These are phyloP conservation scores for Acleris holmiana DNA, from an alignment of 2,888 invertebrate genomes.

Conservation along the genomic window DNA sequence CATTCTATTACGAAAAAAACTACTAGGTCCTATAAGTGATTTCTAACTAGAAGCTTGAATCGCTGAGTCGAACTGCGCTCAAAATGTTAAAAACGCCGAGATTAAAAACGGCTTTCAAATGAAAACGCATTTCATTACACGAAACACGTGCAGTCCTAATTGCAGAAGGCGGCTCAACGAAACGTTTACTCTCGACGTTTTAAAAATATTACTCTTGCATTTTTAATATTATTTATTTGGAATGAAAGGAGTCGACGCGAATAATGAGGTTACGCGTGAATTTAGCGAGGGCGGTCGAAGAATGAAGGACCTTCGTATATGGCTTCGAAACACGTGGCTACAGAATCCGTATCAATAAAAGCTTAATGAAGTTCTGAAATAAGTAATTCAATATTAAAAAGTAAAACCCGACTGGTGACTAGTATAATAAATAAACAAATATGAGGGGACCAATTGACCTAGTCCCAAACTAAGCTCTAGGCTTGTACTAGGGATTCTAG, in stretches of 20 bases:
- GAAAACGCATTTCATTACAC: conserved; percentile 52
- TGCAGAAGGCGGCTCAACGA: conserved; percentile 55
- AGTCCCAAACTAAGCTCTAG: no score
- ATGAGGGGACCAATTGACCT: no score
- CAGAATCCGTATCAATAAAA: no score
- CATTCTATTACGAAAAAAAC: neutral
- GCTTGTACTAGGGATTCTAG: no score
- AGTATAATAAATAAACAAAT: no score
- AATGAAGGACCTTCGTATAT: conserved; percentile 42
- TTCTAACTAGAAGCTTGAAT: neutral
- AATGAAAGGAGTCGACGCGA: conserved; percentile 61
- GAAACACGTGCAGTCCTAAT: conserved; percentile 64
- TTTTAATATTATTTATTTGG: conserved; percentile 74
- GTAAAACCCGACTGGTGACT: no score
- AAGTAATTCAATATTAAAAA: no score
- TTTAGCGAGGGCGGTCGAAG: conserved; percentile 40
- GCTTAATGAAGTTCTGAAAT: no score
- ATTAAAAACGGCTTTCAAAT: conserved; percentile 51
- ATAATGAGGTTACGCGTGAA: conserved; percentile 74
- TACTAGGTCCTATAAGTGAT: neutral
- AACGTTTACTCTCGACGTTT: conserved; percentile 62
- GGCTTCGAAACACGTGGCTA: conserved; percentile 1
- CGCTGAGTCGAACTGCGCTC: neutral
- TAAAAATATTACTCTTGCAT: conserved; percentile 73
- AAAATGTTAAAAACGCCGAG: conserved; percentile 35